Percentiles rank a stretch among this genome's conserved stretches.
Evolutionary conservation across 2,888 invertebrate species (phyloP).

Genomic region (Hydraecia micacea): DNA sequence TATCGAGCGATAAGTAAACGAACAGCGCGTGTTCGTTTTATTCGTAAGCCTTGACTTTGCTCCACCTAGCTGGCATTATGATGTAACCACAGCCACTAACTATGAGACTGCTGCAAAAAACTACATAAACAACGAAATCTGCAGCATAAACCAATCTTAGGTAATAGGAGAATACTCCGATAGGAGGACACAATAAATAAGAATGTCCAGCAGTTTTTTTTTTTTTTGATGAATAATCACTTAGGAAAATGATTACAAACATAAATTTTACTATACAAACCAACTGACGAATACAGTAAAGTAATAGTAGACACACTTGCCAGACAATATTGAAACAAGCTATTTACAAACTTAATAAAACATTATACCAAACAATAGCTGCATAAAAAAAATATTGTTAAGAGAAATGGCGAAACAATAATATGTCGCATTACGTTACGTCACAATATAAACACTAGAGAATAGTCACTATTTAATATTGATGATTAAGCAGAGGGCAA

Average conservation of each 20-base stretch:
- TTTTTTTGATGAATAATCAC: background rate
- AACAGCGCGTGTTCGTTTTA: conserved; percentile 3
- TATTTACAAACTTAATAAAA: conserved; percentile 1
- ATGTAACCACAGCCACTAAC: conserved; percentile 26
- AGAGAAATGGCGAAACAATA: conserved; percentile 15
- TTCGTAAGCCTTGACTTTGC: conserved; percentile 33
- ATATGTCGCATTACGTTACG: background rate
- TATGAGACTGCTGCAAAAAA: conserved; percentile 20
- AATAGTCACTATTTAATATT: background rate
- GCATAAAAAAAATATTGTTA: background rate
- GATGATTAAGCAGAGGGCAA: background rate
- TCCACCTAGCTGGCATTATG: conserved; percentile 5
- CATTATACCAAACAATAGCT: background rate
- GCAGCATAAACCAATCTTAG: background rate
- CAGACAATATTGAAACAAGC: background rate
- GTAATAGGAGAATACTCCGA: background rate
- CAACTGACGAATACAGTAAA: background rate
- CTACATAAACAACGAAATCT: background rate
- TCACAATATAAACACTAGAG: background rate
- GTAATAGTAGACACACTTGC: background rate
- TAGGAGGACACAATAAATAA: no score
- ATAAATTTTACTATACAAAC: background rate
- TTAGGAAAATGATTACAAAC: background rate
- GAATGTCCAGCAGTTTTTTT: background rate
- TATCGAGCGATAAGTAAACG: conserved; percentile 29